These are phyloP conservation scores for Paedocypris micromegethes DNA, from an alignment of 2,797 vertebrate species.

Conservation along the genomic window DNA sequence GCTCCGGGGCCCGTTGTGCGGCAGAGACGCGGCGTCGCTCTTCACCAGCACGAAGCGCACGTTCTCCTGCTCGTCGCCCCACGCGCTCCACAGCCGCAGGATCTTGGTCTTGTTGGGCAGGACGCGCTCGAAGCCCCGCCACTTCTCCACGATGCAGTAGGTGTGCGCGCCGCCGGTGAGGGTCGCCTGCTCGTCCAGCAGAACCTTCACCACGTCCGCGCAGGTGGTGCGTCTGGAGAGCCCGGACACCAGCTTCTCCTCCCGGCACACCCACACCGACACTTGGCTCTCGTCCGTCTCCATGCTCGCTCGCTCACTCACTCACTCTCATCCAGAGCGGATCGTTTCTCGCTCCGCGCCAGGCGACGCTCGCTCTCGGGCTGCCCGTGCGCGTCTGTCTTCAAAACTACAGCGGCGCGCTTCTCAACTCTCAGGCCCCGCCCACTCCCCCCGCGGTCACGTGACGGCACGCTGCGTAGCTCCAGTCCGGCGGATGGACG, in stretches of 20 bases:
- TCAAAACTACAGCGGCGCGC: constrained; percentile 14
- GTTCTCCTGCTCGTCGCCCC: constrained; percentile 90
- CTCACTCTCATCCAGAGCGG: neutral
- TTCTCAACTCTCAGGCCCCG: constrained; percentile 22
- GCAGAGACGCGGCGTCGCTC: constrained; percentile 81
- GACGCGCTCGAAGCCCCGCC: constrained; percentile 91
- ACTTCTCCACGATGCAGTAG: constrained; percentile 95
- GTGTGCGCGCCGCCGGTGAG: constrained; percentile 78
- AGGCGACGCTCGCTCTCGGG: too few species aligned
- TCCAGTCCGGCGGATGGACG: neutral
- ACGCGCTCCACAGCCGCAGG: constrained; percentile 87
- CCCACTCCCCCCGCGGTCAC: constrained; percentile 25
- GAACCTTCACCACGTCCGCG: constrained; percentile 84
- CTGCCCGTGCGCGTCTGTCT: neutral
- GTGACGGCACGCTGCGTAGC: constrained; percentile 12
- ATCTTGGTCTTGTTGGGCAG: constrained; percentile 90
- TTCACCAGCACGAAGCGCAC: constrained; percentile 91
- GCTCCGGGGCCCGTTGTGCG: constrained; percentile 85
- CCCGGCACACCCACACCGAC: constrained; percentile 93
- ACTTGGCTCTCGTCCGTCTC: constrained; percentile 82
- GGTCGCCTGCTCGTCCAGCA: constrained; percentile 83
- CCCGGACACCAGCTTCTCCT: constrained; percentile 93
- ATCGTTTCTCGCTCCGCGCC: too few species aligned
- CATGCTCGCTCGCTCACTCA: constrained; percentile 59
- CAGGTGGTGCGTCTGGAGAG: constrained; percentile 87